A percentile compares a stretch with the other conserved stretches of the same genome.
Evolutionary conservation across 2,797 vertebrate species (phyloP).

Genomic region (Acropternis orthonyx): DNA sequence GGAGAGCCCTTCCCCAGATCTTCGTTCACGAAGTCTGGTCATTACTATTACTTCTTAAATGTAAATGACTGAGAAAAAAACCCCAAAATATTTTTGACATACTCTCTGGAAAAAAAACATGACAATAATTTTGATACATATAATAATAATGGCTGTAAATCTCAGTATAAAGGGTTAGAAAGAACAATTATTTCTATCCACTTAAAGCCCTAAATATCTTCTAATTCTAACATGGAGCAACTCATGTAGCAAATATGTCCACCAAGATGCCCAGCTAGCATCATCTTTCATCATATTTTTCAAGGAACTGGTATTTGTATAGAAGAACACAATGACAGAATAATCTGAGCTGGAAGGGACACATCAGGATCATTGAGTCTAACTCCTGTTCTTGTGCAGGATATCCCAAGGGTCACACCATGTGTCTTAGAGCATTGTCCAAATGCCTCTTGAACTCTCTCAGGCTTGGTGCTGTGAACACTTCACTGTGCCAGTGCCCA

Average conservation of each 20-base stretch:
- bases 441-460: not conserved
- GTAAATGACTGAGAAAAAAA: not conserved
- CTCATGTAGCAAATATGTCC: not conserved
- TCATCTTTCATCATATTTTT: not conserved
- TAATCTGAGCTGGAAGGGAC: not conserved
- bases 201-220: not conserved
- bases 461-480: not conserved
- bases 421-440: too few relatives aligned
- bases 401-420: not conserved
- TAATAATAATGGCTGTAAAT: not conserved
- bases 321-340: not conserved
- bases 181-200: not conserved
- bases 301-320: not conserved
- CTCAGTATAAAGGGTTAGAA: not conserved
- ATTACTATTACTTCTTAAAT: not conserved
- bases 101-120: not conserved
- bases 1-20: too few relatives aligned
- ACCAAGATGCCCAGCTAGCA: not conserved
- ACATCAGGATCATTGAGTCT: not conserved
- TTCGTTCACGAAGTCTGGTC: too few relatives aligned
- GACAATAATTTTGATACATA: not conserved
- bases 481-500: accelerated
- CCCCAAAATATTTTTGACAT: not conserved
- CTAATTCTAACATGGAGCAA: not conserved
- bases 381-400: not conserved